Conservation (phyloP, 2,797 vertebrate species). For the Mormyrops attenuatus region DNA sequence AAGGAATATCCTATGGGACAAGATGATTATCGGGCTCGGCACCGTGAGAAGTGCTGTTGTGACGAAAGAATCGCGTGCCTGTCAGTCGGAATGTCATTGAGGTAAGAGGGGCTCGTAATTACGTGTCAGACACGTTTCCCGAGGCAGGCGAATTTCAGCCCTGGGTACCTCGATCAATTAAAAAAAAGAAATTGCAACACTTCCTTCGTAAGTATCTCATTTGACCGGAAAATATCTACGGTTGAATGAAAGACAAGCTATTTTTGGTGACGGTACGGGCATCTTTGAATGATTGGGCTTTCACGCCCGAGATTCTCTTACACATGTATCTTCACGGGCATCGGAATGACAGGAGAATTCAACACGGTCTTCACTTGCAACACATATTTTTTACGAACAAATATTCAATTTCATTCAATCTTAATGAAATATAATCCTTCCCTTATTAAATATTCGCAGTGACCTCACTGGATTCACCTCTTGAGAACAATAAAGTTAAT, state of each 20-base stretch:
- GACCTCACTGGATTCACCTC: background rate
- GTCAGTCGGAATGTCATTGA: constrained; percentile 6
- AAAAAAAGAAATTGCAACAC: background rate
- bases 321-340: background rate
- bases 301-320: background rate
- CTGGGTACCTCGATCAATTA: background rate
- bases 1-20: constrained; percentile 12
- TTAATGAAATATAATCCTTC: background rate
- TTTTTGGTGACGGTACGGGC: background rate
- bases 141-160: background rate
- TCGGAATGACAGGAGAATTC: background rate
- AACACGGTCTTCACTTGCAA: background rate
- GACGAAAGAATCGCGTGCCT: background rate
- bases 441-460: background rate
- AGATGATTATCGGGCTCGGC: background rate
- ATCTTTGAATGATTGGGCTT: background rate
- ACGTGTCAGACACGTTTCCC: background rate
- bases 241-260: background rate
- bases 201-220: background rate
- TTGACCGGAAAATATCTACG: background rate
- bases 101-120: constrained; percentile 15
- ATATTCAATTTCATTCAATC: background rate
- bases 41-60: background rate
- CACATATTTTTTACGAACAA: background rate
- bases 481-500: background rate